Percentiles rank a stretch among this genome's conserved stretches.
These are phyloP conservation scores for Furnarius figulus DNA, from an alignment of 2,113 vertebrate species.

Conservation along the genomic window DNA sequence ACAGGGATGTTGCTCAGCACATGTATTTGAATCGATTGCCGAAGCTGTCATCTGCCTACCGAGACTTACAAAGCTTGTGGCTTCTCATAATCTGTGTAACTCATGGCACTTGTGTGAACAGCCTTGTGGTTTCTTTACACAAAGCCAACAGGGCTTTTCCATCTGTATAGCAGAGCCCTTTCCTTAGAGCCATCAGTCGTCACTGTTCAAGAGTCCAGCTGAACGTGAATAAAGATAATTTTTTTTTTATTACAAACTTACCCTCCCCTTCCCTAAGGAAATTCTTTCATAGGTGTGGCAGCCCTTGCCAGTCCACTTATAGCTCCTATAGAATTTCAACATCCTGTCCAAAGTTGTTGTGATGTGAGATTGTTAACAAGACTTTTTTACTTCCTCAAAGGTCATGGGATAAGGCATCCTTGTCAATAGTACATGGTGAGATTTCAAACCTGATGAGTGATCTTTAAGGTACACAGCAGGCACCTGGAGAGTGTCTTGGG, in stretches of 20 bases:
- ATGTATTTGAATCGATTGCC: not conserved
- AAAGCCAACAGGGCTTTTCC: not conserved
- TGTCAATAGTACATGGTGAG: not conserved
- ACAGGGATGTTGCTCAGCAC: not conserved
- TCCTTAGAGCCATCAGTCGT: not conserved
- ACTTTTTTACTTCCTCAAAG: not conserved
- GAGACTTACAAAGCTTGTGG: slow-evolving; percentile 2
- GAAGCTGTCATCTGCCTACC: not conserved
- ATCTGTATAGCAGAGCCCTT: not conserved
- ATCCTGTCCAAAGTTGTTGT: not conserved
- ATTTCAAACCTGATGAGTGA: not conserved
- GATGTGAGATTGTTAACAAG: not conserved
- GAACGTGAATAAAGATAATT: not conserved
- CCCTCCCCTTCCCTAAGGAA: not conserved
- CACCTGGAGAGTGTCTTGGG: not conserved
- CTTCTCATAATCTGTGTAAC: not conserved
- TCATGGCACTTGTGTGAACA: not conserved
- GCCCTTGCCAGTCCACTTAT: not conserved
- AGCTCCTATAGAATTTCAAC: not conserved
- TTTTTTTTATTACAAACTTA: not conserved
- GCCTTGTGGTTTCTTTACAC: not conserved
- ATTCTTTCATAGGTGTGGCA: not conserved
- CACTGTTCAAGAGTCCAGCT: not conserved
- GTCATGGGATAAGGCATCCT: not conserved
- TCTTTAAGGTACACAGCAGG: not conserved